A percentile compares a stretch with the other conserved stretches of the same genome.
phyloP scores from a whole-genome alignment of 2,888 invertebrate genomes.

The Amiota minor region DNA sequence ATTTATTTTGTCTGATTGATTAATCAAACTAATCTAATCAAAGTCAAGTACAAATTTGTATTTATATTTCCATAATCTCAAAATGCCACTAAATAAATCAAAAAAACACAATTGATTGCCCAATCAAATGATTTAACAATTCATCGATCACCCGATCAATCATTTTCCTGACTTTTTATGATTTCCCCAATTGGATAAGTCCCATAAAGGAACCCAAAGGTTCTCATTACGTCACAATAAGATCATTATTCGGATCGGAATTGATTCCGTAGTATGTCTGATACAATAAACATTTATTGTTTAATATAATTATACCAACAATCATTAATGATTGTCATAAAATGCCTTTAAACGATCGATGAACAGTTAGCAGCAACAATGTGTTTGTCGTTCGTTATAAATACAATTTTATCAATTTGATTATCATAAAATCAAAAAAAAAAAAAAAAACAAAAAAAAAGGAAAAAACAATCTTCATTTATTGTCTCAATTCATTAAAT shows the following conservation, averaged over 20 bases:
- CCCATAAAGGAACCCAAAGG: not conserved
- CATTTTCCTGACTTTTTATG: not conserved
- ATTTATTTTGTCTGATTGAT: no score
- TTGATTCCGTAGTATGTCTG: no score
- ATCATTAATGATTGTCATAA: slow-evolving; percentile 15
- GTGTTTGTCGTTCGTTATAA: no score
- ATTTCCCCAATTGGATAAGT: not conserved
- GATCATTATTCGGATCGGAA: not conserved
- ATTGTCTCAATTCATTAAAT: no score
- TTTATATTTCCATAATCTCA: not conserved
- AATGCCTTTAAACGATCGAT: not conserved
- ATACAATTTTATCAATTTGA: no score
- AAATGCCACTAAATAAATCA: slow-evolving; percentile 1
- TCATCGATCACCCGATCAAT: not conserved
- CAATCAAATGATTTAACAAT: not conserved
- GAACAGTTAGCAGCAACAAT: slow-evolving; percentile 16
- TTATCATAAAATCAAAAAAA: not conserved
- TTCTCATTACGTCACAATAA: not conserved
- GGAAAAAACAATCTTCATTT: not conserved
- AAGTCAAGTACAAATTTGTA: slow-evolving; percentile 10
- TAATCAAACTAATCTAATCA: slow-evolving; percentile 24
- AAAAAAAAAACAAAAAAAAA: slow-evolving; percentile 7
- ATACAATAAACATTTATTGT: no score
- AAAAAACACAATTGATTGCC: slow-evolving; percentile 5
- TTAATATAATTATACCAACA: no score